Percentiles rank a stretch among this genome's conserved stretches.
Conservation (phyloP, 35 echinoderm and acorn worm species). For the Heliocidaris erythrogramma region DNA sequence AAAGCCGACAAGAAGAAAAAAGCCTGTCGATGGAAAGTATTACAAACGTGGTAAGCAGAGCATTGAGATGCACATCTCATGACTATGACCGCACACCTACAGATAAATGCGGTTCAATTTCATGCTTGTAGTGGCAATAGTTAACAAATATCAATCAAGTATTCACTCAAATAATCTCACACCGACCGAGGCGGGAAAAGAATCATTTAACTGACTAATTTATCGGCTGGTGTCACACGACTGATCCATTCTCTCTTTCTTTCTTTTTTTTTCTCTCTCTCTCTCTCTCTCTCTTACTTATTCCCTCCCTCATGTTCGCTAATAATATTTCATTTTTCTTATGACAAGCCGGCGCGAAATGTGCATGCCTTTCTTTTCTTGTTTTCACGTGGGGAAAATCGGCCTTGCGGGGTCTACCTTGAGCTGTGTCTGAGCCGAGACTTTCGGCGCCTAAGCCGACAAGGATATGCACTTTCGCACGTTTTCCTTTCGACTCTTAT, state of each 20-base stretch:
- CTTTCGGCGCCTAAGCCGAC: conserved; percentile 21
- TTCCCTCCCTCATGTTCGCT: not conserved
- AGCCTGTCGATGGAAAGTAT: not conserved
- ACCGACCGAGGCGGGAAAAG: conserved; percentile 26
- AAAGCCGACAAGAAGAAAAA: too few species aligned
- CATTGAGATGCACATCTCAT: not conserved
- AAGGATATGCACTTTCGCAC: conserved; percentile 29
- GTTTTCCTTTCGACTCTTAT: not conserved
- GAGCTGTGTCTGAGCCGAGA: conserved; percentile 14
- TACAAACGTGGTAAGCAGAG: not conserved
- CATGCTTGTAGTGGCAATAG: conserved; percentile 10
- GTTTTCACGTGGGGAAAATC: not conserved
- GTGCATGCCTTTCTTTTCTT: not conserved
- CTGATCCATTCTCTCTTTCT: not conserved
- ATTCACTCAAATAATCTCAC: conserved; percentile 14
- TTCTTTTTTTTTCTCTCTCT: not conserved
- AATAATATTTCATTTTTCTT: not conserved
- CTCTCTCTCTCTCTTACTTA: not conserved
- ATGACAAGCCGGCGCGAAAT: conserved; percentile 43
- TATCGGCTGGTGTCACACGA: conserved; percentile 27
- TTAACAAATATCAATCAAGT: conserved; percentile 34
- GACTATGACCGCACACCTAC: not conserved
- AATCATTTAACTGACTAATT: conserved; percentile 41
- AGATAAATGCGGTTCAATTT: conserved; percentile 27
- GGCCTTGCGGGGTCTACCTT: conserved; percentile 34